Percentiles rank a stretch among this genome's conserved stretches.
Evolutionary conservation across 2,888 invertebrate genomes (phyloP).

Genomic region (Melanostoma scalare): DNA sequence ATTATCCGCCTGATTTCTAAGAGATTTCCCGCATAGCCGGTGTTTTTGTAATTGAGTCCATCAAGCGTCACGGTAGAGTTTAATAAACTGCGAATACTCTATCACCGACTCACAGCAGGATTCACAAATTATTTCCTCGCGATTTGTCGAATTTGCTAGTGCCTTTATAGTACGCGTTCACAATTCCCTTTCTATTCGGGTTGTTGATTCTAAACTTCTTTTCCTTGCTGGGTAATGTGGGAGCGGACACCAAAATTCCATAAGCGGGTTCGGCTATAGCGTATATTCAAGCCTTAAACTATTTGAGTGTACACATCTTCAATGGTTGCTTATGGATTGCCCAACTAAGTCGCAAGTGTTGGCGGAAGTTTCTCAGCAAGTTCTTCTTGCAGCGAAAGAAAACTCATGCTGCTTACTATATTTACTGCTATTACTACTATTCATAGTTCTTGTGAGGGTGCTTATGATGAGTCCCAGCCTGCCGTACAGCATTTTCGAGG

Average conservation of each 20-base stretch:
- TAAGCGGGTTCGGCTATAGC: background rate
- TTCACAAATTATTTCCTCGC: too few relatives aligned
- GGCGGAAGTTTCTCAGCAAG: background rate
- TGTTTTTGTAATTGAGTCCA: background rate
- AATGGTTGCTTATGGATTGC: background rate
- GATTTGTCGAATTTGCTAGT: background rate
- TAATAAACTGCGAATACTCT: background rate
- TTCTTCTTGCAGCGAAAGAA: too few relatives aligned
- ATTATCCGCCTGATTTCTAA: too few relatives aligned
- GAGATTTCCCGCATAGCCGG: background rate
- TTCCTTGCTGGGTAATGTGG: background rate
- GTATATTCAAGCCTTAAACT: background rate
- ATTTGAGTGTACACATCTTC: background rate
- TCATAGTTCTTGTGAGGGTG: too few relatives aligned
- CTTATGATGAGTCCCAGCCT: too few relatives aligned
- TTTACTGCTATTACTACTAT: too few relatives aligned
- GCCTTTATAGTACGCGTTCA: background rate
- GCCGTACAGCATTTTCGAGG: too few relatives aligned
- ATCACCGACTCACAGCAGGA: too few relatives aligned
- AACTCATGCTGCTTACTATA: too few relatives aligned
- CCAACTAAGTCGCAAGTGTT: constrained; percentile 1
- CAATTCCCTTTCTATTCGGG: background rate
- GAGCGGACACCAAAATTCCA: background rate
- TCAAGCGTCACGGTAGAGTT: background rate
- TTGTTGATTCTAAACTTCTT: background rate